Evolutionary conservation across 2,113 vertebrate species (phyloP), one percentile per base, ranked within the genome.

Genomic region (Esox niger): DNA sequence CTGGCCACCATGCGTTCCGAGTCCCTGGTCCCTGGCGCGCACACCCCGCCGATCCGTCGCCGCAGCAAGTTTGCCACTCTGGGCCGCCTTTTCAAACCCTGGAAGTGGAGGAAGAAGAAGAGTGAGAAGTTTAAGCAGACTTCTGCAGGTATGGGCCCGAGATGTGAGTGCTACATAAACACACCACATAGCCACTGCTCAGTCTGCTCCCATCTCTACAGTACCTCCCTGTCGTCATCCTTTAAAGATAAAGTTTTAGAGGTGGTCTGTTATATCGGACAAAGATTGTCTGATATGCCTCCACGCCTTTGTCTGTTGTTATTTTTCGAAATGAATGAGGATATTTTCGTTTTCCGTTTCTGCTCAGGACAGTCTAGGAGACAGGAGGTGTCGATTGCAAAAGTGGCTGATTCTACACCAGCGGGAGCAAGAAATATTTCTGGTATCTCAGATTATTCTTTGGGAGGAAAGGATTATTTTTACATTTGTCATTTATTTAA

Each of bases 21-120:
- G 87, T 96, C 97, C 70, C 77, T 96, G 0, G 89, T 98, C 71
- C 94, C 95, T 6, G 94, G 96, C 15, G 93, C 94, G 62, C 97
- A 98, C 88, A 98, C 95, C 0, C 96, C 96, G 9, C 97, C 97
- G 0, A 96, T 96, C 74, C 93, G 95, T 38, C 92, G 93, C 69
- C 93, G 95, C 79, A 99, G 97, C 91, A 98, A 97, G 80, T 95
- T 99, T 69, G 95, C 96, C 73, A 95, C 94, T 64, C 90, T 99
- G 0, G 95, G 96, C 33, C 94, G 96, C 74, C 88, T 99, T 79
- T 96, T 99, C 88, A 99, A 98, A 78, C 97, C 97, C 21, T 99
- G 97, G 97, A 98, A 98, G 72, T 99, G 97, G 97, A 95, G 97
- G 87, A 99, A 99, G 95, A 98, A 97, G 93, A 98, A 98, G 93